These are phyloP conservation scores for Callipepla californica DNA, from an alignment of 2,113 vertebrate species.

Conservation along the genomic window DNA sequence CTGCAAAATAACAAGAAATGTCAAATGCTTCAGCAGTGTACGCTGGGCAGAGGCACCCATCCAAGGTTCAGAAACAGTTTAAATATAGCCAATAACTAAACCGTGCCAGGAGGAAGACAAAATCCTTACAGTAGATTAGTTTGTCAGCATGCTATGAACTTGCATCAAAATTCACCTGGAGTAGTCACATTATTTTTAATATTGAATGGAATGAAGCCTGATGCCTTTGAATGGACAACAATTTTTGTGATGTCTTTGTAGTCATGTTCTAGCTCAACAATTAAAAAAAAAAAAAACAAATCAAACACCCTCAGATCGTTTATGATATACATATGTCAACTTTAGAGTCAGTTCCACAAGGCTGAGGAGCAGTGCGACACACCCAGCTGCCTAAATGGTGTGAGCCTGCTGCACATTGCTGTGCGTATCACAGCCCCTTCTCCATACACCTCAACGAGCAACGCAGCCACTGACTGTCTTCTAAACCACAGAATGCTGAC, in stretches of 20 bases:
- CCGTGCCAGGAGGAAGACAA: conserved; percentile 31
- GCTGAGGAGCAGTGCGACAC: neutral
- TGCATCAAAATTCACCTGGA: neutral
- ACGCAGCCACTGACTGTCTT: neutral
- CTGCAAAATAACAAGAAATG: conserved; percentile 39
- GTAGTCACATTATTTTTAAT: neutral
- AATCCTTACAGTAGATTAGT: conserved; percentile 48
- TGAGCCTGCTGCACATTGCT: neutral
- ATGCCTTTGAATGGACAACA: neutral
- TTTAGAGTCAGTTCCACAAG: neutral
- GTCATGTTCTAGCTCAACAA: neutral
- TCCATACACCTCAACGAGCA: neutral
- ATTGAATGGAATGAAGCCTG: neutral
- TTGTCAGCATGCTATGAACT: neutral
- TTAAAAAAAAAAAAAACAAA: neutral
- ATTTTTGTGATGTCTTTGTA: neutral
- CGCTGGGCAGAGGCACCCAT: neutral
- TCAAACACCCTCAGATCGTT: neutral
- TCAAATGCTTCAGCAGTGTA: conserved; percentile 54
- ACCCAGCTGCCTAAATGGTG: neutral
- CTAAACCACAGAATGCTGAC: neutral
- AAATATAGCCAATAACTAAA: conserved; percentile 40
- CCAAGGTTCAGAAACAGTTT: conserved; percentile 69
- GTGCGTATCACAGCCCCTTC: neutral
- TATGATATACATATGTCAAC: neutral